Evolutionary conservation across 2,888 invertebrate species (phyloP).

Genomic region (Rhaphigaster nebulosa): DNA sequence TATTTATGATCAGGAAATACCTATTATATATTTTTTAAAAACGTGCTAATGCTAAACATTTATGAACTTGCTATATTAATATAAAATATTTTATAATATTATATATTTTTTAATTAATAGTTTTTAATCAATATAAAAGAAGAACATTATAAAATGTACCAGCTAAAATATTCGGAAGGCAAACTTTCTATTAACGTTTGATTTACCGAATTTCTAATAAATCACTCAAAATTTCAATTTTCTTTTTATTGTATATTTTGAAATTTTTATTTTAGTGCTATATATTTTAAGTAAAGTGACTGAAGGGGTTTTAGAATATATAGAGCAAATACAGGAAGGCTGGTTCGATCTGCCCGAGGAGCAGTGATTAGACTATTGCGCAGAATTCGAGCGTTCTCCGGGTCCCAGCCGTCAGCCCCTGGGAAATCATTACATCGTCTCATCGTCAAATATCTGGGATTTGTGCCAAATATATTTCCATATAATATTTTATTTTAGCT

Average conservation of each 20-base stretch:
- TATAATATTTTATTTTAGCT: background rate
- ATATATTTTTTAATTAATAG: no score
- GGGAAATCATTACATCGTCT: constrained; percentile 26
- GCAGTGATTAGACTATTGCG: constrained; percentile 54
- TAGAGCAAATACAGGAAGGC: background rate
- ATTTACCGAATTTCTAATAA: background rate
- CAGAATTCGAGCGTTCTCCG: constrained; percentile 27
- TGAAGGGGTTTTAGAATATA: background rate
- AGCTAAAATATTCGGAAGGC: background rate
- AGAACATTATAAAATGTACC: no score
- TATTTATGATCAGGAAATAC: no score
- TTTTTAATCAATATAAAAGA: no score
- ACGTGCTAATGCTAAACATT: no score
- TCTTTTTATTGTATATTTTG: background rate
- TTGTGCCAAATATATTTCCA: background rate
- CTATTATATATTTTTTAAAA: no score
- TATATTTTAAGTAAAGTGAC: background rate
- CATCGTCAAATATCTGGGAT: background rate
- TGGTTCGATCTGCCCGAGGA: background rate
- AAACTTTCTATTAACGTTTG: background rate
- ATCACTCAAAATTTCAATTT: background rate
- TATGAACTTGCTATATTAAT: no score
- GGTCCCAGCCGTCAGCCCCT: constrained; percentile 11
- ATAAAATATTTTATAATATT: no score
- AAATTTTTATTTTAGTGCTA: background rate